Evolutionary conservation across 1,140 invertebrate species (phyloP).

Genomic region (Heliconius eleuchia): DNA sequence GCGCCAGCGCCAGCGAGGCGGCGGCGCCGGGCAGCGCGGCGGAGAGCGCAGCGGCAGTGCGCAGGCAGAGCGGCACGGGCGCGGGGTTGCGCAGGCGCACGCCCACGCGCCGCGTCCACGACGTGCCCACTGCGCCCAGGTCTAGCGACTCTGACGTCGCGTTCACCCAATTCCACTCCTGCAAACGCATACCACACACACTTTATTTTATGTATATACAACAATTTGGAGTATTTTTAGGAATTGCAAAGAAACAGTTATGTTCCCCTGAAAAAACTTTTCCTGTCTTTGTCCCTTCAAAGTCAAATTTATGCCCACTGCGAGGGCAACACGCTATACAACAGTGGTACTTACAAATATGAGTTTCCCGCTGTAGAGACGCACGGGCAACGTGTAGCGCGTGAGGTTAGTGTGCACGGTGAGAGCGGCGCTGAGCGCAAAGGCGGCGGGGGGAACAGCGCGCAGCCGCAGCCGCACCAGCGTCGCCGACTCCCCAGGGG

Average conservation of each 20-base stretch:
- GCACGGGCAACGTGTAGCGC: constrained; percentile 56
- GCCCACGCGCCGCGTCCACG: constrained; percentile 54
- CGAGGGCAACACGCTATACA: too few species aligned
- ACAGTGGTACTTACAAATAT: constrained; percentile 47
- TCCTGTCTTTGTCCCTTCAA: too few species aligned
- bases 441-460: constrained; percentile 27
- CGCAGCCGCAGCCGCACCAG: constrained; percentile 41
- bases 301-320: too few species aligned
- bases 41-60: constrained; percentile 30
- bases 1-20: constrained; percentile 37
- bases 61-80: constrained; percentile 54
- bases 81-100: constrained; percentile 54
- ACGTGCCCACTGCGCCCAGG: constrained; percentile 62
- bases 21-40: constrained; percentile 51
- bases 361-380: constrained; percentile 60
- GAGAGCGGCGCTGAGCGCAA: constrained; percentile 47
- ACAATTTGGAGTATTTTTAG: too few species aligned
- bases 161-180: constrained; percentile 67
- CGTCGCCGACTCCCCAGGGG: constrained; percentile 29
- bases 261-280: too few species aligned
- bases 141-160: constrained; percentile 49
- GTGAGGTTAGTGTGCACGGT: constrained; percentile 62
- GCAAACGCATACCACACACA: background rate
- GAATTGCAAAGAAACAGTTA: too few species aligned
- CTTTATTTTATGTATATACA: too few species aligned